A percentile compares a stretch with the other conserved stretches of the same genome.
Conservation (phyloP, 2,113 vertebrate species). For the Cephalopterus ornatus region DNA sequence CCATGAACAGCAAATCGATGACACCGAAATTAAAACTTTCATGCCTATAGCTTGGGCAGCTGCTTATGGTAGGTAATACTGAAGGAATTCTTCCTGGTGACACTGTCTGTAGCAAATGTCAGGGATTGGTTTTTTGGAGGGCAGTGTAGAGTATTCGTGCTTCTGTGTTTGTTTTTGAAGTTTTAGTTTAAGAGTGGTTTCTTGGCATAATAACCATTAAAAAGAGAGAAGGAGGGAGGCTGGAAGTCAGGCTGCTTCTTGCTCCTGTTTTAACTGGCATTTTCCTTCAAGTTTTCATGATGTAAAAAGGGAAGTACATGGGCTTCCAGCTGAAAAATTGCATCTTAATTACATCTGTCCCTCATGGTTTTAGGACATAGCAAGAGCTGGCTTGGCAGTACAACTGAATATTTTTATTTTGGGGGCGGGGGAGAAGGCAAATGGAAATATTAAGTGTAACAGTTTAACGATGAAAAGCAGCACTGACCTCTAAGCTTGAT, state of each 20-base stretch:
- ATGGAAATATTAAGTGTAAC: background rate
- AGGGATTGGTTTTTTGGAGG: background rate
- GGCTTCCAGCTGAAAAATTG: constrained; percentile 40
- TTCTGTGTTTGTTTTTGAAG: background rate
- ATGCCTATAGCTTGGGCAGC: constrained; percentile 93
- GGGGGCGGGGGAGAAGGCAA: background rate
- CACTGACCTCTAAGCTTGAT: background rate
- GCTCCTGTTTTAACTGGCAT: constrained; percentile 27
- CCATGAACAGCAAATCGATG: constrained; percentile 86
- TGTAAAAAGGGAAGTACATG: background rate
- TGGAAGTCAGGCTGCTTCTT: constrained; percentile 8
- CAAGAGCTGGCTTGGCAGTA: constrained; percentile 1
- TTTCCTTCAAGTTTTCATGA: constrained; percentile 22
- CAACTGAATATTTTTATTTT: background rate
- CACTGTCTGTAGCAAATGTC: background rate
- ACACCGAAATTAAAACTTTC: constrained; percentile 88
- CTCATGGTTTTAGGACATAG: constrained; percentile 22
- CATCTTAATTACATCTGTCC: background rate
- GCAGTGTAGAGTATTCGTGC: background rate
- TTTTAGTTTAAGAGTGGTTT: background rate
- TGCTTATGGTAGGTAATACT: constrained; percentile 83
- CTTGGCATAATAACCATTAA: constrained; percentile 6
- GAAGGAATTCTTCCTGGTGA: background rate
- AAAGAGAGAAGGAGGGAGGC: background rate
- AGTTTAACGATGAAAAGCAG: background rate